These are phyloP conservation scores for Thunnus maccoyii DNA, from an alignment of 2,113 vertebrate species.

Conservation along the genomic window DNA sequence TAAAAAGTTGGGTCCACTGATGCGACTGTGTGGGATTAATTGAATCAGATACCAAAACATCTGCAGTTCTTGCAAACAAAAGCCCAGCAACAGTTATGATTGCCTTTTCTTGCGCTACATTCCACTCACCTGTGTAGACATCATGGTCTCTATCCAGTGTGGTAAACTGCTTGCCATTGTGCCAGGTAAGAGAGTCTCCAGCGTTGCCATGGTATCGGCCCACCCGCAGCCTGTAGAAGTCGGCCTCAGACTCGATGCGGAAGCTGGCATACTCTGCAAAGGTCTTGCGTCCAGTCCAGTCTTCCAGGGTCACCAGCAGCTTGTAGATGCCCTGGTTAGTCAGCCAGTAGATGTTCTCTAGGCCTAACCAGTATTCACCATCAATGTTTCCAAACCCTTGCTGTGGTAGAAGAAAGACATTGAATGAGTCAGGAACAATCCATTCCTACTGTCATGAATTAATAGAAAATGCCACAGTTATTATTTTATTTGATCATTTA, in stretches of 20 bases:
- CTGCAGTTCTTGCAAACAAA: not conserved
- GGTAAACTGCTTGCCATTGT: constrained; percentile 95
- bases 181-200: constrained; percentile 95
- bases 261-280: constrained; percentile 96
- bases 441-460: not conserved
- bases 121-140: constrained; percentile 88
- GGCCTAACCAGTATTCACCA: constrained; percentile 95
- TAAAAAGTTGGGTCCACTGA: too few species aligned
- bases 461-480: not conserved
- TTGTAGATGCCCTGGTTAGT: constrained; percentile 96
- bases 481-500: not conserved
- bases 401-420: constrained; percentile 73
- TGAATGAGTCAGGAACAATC: not conserved
- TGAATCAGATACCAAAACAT: not conserved
- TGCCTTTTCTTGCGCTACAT: constrained; percentile 4
- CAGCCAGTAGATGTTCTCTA: constrained; percentile 96
- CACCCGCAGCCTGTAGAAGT: constrained; percentile 90
- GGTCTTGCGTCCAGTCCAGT: constrained; percentile 94
- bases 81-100: not conserved
- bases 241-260: constrained; percentile 90
- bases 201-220: constrained; percentile 94
- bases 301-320: constrained; percentile 93
- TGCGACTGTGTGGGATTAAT: too few species aligned
- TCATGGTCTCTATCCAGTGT: constrained; percentile 94
- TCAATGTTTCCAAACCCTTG: constrained; percentile 98